Percentiles rank a stretch among this genome's conserved stretches.
These are phyloP conservation scores for Zaprionus vittiger DNA, from an alignment of 1,140 invertebrate genomes.

Conservation along the genomic window DNA sequence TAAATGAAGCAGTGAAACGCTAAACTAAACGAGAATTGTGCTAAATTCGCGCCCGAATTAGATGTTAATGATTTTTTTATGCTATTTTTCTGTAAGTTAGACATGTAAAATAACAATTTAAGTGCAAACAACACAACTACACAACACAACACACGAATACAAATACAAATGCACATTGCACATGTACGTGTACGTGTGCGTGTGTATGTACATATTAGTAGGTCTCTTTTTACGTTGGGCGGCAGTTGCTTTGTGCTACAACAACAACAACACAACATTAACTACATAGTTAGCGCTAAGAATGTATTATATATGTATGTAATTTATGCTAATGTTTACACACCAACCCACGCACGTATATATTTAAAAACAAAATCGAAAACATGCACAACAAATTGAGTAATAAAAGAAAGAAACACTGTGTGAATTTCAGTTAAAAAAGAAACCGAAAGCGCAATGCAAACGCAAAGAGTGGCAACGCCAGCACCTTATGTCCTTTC, in stretches of 20 bases:
- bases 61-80: constrained; percentile 1
- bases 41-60: constrained; percentile 11
- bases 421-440: constrained; percentile 25
- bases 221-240: constrained; percentile 27
- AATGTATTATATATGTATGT: constrained; percentile 69
- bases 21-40: constrained; percentile 13
- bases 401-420: constrained; percentile 33
- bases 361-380: constrained; percentile 32
- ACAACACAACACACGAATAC: constrained; percentile 7
- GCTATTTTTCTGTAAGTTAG: constrained; percentile 22
- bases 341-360: constrained; percentile 27
- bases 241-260: constrained; percentile 25
- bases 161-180: background rate
- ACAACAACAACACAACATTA: constrained; percentile 32
- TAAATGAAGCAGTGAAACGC: constrained; percentile 10
- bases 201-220: constrained; percentile 40
- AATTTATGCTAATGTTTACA: constrained; percentile 65
- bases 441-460: background rate
- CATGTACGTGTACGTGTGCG: background rate
- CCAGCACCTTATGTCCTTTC: background rate
- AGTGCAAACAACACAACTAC: constrained; percentile 7
- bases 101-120: constrained; percentile 20
- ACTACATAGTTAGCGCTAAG: constrained; percentile 52
- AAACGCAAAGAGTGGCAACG: constrained; percentile 10
- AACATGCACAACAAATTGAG: constrained; percentile 40